Percentiles rank a stretch among this genome's conserved stretches.
Evolutionary conservation across 2,797 vertebrate genomes (phyloP).

Genomic region (Takifugu ocellatus): DNA sequence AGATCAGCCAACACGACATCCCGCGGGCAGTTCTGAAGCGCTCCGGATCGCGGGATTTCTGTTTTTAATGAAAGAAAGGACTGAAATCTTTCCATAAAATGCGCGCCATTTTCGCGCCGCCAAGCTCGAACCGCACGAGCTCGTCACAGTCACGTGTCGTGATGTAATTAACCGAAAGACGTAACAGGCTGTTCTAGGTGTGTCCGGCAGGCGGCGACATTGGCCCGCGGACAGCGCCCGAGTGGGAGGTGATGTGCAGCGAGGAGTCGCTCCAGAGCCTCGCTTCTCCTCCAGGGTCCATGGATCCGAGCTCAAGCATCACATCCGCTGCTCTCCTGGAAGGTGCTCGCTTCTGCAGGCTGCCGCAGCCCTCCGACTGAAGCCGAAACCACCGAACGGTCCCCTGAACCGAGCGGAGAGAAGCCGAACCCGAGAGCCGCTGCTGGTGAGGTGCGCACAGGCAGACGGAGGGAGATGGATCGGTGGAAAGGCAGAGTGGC

Average conservation of each 20-base stretch:
- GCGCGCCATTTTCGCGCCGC: no score
- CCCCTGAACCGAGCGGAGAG: not conserved
- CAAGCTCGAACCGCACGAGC: no score
- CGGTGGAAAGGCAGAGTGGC: conserved; percentile 91
- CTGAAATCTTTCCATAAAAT: no score
- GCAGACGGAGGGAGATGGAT: conserved; percentile 77
- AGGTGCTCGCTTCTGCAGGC: conserved; percentile 42
- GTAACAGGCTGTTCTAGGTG: not conserved
- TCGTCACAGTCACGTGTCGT: no score
- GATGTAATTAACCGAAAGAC: not conserved
- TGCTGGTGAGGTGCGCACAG: not conserved
- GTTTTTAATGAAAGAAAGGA: no score
- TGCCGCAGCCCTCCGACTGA: conserved; percentile 24
- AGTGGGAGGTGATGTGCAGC: conserved; percentile 64
- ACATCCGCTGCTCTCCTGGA: conserved; percentile 46
- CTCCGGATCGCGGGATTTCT: no score
- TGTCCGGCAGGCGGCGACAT: conserved; percentile 36
- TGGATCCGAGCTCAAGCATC: conserved; percentile 51
- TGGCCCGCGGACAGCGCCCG: not conserved
- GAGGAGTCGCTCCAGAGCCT: conserved; percentile 39
- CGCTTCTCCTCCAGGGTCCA: conserved; percentile 66
- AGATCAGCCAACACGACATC: no score
- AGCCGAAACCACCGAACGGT: not conserved
- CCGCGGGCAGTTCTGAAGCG: no score
- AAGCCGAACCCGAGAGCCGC: conserved; percentile 6